Evolutionary conservation across 2,888 invertebrate species (phyloP).

Genomic region (Caprella mutica): DNA sequence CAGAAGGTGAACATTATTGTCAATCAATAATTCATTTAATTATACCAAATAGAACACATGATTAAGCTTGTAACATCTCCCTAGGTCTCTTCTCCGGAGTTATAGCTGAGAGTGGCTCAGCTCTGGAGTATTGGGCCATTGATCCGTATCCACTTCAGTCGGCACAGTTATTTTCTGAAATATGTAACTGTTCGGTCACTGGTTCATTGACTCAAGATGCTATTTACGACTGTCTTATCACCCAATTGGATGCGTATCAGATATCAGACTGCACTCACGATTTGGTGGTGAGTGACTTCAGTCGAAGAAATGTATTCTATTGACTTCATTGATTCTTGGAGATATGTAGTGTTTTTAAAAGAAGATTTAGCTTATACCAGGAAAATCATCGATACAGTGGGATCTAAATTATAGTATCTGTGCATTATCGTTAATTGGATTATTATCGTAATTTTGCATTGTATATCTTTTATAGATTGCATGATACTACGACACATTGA

Average conservation of each 20-base stretch:
- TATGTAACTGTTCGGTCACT: neutral
- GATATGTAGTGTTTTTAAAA: too few relatives aligned
- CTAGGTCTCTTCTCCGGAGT: conserved; percentile 33
- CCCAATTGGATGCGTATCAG: neutral
- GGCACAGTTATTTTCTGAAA: neutral
- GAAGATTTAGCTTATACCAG: too few relatives aligned
- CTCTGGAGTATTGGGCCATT: conserved; percentile 34
- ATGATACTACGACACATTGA: too few relatives aligned
- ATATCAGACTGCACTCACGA: neutral
- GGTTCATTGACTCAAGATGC: neutral
- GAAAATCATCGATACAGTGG: too few relatives aligned
- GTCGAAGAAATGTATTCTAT: too few relatives aligned
- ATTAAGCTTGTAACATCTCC: too few relatives aligned
- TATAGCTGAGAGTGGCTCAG: conserved; percentile 35
- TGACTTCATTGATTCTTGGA: too few relatives aligned
- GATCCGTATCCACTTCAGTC: conserved; percentile 24
- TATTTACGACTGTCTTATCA: neutral
- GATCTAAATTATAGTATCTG: too few relatives aligned
- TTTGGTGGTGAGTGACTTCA: neutral
- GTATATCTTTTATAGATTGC: too few relatives aligned
- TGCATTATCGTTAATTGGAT: too few relatives aligned
- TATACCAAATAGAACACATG: too few relatives aligned
- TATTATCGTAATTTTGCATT: too few relatives aligned
- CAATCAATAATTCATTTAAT: neutral
- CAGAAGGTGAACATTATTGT: neutral